phyloP scores from a whole-genome alignment of 2,113 vertebrate genomes.

The Psilopsiagon aurifrons region DNA sequence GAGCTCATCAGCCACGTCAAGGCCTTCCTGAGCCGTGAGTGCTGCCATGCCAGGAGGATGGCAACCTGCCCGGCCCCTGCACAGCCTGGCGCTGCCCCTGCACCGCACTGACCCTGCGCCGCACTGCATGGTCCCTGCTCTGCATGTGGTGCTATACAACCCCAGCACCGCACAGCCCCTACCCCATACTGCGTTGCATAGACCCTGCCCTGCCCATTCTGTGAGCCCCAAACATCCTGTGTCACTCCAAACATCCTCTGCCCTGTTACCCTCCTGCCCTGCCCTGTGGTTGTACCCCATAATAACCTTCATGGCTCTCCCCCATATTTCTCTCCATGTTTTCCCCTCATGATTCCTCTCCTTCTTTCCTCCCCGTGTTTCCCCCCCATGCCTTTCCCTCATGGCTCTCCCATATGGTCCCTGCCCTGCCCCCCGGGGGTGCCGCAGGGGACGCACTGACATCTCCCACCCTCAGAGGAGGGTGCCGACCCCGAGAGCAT shows the following conservation, averaged over 20 bases:
- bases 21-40: slow-evolving; percentile 94
- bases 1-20: slow-evolving; percentile 94
- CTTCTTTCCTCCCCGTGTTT: neutral
- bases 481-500: slow-evolving; percentile 96
- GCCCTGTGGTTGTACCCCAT: neutral
- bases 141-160: neutral
- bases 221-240: fast-evolving
- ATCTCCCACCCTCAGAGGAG: slow-evolving; percentile 81
- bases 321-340: neutral
- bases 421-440: fast-evolving
- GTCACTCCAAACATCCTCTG: neutral
- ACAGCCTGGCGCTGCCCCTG: neutral
- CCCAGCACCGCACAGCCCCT: neutral
- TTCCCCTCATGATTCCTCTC: too few species aligned
- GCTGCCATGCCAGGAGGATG: fast-evolving
- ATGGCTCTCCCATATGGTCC: neutral
- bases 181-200: fast-evolving
- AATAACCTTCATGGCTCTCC: neutral
- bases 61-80: neutral
- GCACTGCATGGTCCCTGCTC: neutral
- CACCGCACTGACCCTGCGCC: fast-evolving
- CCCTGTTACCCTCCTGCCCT: neutral
- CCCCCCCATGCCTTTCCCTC: neutral
- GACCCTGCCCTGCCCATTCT: neutral
- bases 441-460: neutral